phyloP scores from a whole-genome alignment of 1,140 invertebrate genomes.

The Diprion similis region DNA sequence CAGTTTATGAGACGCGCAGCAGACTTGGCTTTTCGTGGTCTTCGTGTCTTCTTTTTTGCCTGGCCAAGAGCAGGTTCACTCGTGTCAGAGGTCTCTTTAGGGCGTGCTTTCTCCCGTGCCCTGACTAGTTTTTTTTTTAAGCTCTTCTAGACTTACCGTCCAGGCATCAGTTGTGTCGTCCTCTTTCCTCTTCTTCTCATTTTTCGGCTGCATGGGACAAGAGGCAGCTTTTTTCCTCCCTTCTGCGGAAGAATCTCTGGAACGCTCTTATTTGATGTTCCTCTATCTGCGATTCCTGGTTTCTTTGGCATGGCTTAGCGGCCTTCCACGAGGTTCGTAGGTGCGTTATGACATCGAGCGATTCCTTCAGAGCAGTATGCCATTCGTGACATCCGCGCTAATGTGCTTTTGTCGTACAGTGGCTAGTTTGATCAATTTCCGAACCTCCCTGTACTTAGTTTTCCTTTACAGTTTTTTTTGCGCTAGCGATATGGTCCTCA shows the following conservation, averaged over 20 bases:
- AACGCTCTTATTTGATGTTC: background rate
- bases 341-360: background rate
- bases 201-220: background rate
- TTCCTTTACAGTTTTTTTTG: background rate
- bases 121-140: no score
- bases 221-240: background rate
- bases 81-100: no score
- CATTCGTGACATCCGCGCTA: background rate
- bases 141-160: no score
- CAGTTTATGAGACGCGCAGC: no score
- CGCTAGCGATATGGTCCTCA: background rate
- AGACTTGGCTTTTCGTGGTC: no score
- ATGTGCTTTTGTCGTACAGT: background rate
- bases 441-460: background rate
- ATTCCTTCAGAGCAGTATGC: background rate
- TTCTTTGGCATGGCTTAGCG: background rate
- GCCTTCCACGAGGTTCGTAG: background rate
- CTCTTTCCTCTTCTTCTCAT: background rate
- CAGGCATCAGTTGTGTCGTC: no score
- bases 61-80: no score
- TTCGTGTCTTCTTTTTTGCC: no score
- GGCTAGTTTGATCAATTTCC: background rate
- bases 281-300: background rate
- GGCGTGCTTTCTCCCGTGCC: no score
- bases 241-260: background rate